These are phyloP conservation scores for Galago senegalensis DNA, from an alignment of 2,797 vertebrate species.

Conservation along the genomic window DNA sequence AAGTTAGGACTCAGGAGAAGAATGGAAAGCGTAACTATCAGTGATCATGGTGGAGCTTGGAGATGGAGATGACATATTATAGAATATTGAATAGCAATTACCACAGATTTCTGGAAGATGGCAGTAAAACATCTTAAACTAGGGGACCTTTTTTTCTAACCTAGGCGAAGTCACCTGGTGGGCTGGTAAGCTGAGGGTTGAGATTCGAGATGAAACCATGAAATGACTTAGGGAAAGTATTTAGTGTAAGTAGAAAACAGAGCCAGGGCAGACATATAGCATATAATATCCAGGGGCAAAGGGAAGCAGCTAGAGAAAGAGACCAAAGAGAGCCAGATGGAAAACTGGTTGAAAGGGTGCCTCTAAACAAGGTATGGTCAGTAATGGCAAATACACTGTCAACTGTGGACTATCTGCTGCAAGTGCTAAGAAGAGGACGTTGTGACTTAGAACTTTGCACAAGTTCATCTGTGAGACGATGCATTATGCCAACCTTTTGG, in stretches of 20 bases:
- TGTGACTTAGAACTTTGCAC: background rate
- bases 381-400: background rate
- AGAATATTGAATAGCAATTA: background rate
- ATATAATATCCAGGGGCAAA: background rate
- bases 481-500: background rate
- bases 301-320: background rate
- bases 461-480: background rate
- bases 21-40: background rate
- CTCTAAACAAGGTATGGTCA: background rate
- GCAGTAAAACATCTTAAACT: background rate
- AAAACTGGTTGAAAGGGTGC: background rate
- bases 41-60: background rate
- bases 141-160: background rate
- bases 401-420: background rate
- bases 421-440: background rate
- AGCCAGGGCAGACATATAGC: background rate
- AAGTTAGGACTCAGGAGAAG: background rate
- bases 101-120: background rate
- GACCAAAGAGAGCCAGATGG: background rate
- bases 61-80: background rate
- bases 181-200: background rate
- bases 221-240: background rate
- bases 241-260: slow-evolving; percentile 6
- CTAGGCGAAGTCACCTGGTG: background rate
- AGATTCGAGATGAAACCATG: background rate